Evolutionary conservation across 2,113 vertebrate species (phyloP).

Genomic region (Mesocricetus auratus): DNA sequence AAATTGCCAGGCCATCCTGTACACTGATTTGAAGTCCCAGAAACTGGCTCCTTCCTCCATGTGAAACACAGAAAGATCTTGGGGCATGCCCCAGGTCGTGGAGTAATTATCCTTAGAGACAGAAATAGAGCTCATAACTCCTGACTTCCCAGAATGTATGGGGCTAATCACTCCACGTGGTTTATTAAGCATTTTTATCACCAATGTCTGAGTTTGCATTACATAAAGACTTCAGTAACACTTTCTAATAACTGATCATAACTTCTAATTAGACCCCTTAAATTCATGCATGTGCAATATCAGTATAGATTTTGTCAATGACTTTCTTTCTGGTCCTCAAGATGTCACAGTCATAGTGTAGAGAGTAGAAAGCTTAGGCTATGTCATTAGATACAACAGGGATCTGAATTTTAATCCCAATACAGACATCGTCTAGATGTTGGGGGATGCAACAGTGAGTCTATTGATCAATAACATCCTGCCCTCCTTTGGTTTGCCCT

Average conservation of each 20-base stretch:
- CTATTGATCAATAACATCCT: not conserved
- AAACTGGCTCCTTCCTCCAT: not conserved
- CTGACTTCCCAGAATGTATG: not conserved
- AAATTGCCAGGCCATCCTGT: not conserved
- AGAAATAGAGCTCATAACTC: not conserved
- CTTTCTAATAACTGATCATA: constrained; percentile 6
- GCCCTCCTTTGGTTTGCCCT: not conserved
- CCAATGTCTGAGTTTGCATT: not conserved
- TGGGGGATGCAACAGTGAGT: not conserved
- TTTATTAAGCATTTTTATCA: not conserved
- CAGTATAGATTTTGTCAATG: not conserved
- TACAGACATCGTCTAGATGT: not conserved
- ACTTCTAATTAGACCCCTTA: not conserved
- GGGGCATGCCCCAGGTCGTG: not conserved
- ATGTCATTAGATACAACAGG: not conserved
- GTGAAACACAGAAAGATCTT: not conserved
- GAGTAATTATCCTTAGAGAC: not conserved
- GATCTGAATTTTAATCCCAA: not conserved
- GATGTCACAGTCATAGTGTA: not conserved
- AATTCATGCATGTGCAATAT: not conserved
- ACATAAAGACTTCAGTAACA: not conserved
- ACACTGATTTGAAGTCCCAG: not conserved
- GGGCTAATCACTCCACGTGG: not conserved
- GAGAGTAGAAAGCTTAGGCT: not conserved
- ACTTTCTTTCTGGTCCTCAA: not conserved